These are phyloP conservation scores for Alcedo atthis DNA, from an alignment of 2,797 vertebrate genomes.

Conservation along the genomic window DNA sequence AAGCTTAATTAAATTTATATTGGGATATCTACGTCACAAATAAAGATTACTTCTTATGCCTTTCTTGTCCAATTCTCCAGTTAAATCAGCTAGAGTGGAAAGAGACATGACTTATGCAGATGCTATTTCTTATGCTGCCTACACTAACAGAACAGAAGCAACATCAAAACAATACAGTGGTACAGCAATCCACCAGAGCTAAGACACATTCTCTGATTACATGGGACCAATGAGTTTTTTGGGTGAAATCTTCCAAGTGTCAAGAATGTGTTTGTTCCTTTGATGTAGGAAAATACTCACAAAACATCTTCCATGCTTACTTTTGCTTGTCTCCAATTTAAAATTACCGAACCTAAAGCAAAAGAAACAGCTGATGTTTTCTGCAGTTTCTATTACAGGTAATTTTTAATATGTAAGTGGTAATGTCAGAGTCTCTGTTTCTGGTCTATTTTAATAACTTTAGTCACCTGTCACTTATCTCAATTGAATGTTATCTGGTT, in stretches of 20 bases:
- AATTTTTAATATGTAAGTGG: neutral
- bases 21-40: neutral
- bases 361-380: neutral
- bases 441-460: conserved; percentile 27
- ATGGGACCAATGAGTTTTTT: neutral
- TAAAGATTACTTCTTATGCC: neutral
- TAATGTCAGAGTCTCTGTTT: neutral
- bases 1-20: neutral
- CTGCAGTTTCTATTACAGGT: neutral
- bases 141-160: neutral
- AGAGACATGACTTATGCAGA: neutral
- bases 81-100: neutral
- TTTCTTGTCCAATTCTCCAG: neutral
- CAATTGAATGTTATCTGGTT: conserved; percentile 49
- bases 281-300: neutral
- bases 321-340: neutral
- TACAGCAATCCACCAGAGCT: neutral
- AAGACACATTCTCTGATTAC: neutral
- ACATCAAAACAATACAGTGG: neutral
- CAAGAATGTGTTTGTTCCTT: neutral
- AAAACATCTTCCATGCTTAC: neutral
- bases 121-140: neutral
- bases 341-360: neutral
- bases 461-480: conserved; percentile 30
- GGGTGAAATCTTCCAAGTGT: neutral